A percentile compares a stretch with the other conserved stretches of the same genome.
Conservation (phyloP, 2,113 vertebrate genomes). For the Xiphias gladius region DNA sequence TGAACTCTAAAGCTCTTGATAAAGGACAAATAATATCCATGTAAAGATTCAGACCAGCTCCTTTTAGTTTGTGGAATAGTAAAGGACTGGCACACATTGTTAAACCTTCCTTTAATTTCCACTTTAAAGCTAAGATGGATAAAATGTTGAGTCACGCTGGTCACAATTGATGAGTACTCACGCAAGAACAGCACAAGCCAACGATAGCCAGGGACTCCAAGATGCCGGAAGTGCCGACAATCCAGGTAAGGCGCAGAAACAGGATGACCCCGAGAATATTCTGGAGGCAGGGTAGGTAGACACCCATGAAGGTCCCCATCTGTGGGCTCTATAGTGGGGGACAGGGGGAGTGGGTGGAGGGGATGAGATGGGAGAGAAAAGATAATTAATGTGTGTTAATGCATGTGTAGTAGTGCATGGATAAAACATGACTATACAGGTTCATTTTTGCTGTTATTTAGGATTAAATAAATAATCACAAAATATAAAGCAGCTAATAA, state of each 20-base stretch:
- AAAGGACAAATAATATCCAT: constrained; percentile 29
- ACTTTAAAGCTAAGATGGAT: background rate
- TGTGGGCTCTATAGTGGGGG: constrained; percentile 85
- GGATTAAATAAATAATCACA: too few species aligned
- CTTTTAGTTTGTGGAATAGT: background rate
- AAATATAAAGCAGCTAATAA: too few species aligned
- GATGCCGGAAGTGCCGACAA: constrained; percentile 94
- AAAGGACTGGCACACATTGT: background rate
- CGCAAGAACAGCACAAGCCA: constrained; percentile 93
- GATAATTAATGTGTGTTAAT: background rate
- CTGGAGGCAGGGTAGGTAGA: constrained; percentile 97
- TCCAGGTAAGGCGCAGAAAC: constrained; percentile 96
- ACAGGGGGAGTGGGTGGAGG: background rate
- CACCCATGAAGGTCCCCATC: constrained; percentile 98
- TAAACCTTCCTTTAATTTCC: background rate
- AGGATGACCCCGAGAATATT: constrained; percentile 98
- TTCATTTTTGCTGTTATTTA: too few species aligned
- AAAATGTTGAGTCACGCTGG: background rate
- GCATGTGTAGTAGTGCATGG: background rate
- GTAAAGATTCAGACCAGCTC: background rate
- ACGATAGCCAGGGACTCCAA: constrained; percentile 94
- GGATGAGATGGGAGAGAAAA: background rate
- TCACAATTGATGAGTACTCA: constrained; percentile 80
- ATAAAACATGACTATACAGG: background rate
- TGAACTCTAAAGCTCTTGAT: constrained; percentile 47